phyloP scores from a whole-genome alignment of 2,113 vertebrate genomes.

The Pachyramphus minor region DNA sequence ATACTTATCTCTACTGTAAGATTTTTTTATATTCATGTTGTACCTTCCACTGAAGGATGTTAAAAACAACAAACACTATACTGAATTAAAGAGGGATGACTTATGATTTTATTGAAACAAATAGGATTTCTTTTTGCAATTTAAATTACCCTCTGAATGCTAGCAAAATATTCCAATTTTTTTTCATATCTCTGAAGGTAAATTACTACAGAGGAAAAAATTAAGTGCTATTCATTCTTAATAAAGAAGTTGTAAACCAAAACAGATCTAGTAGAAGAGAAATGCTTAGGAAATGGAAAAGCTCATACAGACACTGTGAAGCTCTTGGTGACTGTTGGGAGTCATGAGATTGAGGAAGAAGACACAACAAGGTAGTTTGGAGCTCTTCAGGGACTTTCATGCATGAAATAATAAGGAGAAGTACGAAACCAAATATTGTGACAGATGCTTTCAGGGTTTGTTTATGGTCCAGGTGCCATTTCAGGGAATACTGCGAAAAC shows the following conservation, averaged over 20 bases:
- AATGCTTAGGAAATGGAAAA: neutral
- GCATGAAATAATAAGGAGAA: neutral
- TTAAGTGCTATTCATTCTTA: neutral
- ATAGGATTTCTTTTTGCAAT: neutral
- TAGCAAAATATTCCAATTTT: neutral
- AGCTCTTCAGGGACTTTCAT: neutral
- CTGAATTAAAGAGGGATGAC: neutral
- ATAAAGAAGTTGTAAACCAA: neutral
- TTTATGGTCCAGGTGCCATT: neutral
- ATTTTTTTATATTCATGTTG: neutral
- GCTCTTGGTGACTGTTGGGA: neutral
- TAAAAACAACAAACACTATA: neutral
- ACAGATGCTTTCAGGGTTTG: neutral
- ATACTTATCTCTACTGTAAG: neutral
- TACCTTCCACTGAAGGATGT: neutral
- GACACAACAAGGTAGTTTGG: neutral
- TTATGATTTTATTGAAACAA: conserved; percentile 11
- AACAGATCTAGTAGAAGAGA: neutral
- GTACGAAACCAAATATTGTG: neutral
- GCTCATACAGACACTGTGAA: neutral
- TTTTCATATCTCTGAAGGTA: neutral
- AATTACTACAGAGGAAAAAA: neutral
- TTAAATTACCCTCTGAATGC: neutral
- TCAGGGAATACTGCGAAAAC: neutral
- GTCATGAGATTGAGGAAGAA: neutral